Evolutionary conservation across 2,113 vertebrate genomes (phyloP).

Genomic region (Xenopus borealis): DNA sequence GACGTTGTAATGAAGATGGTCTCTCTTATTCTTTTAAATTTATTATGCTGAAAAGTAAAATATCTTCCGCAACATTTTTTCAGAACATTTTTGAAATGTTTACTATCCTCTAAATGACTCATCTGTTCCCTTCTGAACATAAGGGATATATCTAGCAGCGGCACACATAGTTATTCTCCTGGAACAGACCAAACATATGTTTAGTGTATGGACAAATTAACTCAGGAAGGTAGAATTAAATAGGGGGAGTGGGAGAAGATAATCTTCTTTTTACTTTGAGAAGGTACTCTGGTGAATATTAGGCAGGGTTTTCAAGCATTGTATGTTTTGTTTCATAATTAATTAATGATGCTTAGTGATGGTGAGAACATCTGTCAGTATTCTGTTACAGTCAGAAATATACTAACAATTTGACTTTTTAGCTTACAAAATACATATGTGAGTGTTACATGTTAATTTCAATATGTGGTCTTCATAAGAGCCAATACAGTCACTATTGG

Average conservation of each 20-base stretch:
- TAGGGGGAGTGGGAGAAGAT: background rate
- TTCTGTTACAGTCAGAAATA: too few relatives aligned
- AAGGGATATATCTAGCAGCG: background rate
- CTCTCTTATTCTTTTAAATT: conserved; percentile 5
- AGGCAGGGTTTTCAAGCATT: background rate
- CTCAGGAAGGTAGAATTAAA: background rate
- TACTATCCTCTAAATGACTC: conserved; percentile 21
- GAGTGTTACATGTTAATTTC: too few relatives aligned
- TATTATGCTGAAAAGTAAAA: conserved; percentile 5
- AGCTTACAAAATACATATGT: too few relatives aligned
- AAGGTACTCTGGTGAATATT: background rate
- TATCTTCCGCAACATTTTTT: background rate
- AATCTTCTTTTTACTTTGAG: background rate
- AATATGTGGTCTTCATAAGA: too few relatives aligned
- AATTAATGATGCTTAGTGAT: too few relatives aligned
- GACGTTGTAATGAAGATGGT: background rate
- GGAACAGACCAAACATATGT: conserved; percentile 22
- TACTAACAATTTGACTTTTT: too few relatives aligned
- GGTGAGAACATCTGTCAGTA: too few relatives aligned
- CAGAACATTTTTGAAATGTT: conserved; percentile 1
- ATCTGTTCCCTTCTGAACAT: conserved; percentile 12
- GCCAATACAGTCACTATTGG: too few relatives aligned
- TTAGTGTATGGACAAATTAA: background rate
- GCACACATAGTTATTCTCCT: background rate
- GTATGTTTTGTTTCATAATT: too few relatives aligned